Percentiles rank a stretch among this genome's conserved stretches.
phyloP scores from a whole-genome alignment of 2,888 invertebrate species.

The Ormyrus pomaceus region DNA sequence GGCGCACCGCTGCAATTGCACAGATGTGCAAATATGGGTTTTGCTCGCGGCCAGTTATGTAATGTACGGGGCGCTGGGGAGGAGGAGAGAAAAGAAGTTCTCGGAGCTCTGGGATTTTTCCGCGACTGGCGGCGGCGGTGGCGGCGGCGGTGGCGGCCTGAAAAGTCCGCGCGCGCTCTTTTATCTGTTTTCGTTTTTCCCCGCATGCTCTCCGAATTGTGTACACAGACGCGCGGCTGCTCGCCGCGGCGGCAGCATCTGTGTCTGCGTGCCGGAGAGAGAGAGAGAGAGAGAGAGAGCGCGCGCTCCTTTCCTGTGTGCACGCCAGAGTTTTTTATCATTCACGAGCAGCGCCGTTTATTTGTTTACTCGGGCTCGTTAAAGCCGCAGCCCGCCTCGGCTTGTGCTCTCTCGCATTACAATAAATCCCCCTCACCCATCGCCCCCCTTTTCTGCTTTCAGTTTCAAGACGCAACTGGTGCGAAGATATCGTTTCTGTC shows the following conservation, averaged over 20 bases:
- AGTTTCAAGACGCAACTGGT: conserved; percentile 76
- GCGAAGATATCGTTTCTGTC: conserved; percentile 78
- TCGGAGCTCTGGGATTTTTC: conserved; percentile 42
- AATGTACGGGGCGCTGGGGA: conserved; percentile 8
- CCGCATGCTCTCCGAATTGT: conserved; percentile 18
- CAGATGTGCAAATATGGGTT: conserved; percentile 54
- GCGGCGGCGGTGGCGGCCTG: conserved; percentile 22
- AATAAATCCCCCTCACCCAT: not conserved
- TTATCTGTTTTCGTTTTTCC: conserved; percentile 46
- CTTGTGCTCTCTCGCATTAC: not conserved
- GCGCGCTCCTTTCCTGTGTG: conserved; percentile 30
- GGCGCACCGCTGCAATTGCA: conserved; percentile 36
- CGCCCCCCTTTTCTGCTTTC: conserved; percentile 24
- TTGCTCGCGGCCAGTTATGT: conserved; percentile 43
- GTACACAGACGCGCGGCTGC: not conserved
- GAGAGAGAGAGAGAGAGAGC: not conserved
- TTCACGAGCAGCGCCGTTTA: conserved; percentile 19
- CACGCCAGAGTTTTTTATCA: conserved; percentile 31
- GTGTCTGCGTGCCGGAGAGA: not conserved
- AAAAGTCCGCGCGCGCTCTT: conserved; percentile 25
- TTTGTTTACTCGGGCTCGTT: conserved; percentile 38
- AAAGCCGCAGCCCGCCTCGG: conserved; percentile 11
- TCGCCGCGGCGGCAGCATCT: too few species aligned
- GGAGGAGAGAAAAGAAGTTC: conserved; percentile 3
- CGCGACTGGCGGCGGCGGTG: conserved; percentile 21